A percentile compares a stretch with the other conserved stretches of the same genome.
phyloP scores from a whole-genome alignment of 1,140 invertebrate genomes.

The Lepidurus arcticus region DNA sequence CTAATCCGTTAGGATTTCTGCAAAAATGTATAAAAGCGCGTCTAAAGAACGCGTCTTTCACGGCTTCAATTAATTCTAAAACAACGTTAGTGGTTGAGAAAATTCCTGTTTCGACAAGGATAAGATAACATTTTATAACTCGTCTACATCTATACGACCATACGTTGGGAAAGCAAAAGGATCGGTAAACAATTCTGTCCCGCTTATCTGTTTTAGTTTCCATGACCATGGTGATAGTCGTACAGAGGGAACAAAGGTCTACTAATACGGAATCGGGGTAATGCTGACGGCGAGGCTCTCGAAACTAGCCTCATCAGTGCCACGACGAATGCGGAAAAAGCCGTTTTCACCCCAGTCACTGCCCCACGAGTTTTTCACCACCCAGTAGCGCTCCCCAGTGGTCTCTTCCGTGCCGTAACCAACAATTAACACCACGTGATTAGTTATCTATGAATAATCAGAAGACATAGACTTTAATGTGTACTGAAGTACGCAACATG shows the following conservation, averaged over 20 bases:
- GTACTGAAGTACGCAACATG: too few relatives aligned
- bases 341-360: conserved; percentile 52
- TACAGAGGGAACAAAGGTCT: neutral
- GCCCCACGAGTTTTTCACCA: conserved; percentile 53
- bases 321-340: conserved; percentile 49
- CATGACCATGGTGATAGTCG: too few relatives aligned
- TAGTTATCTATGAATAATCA: conserved; percentile 41
- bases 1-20: neutral
- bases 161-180: too few relatives aligned
- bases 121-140: neutral
- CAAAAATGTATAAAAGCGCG: too few relatives aligned
- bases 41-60: neutral
- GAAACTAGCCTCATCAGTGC: conserved; percentile 50
- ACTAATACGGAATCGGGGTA: conserved; percentile 38
- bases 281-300: conserved; percentile 43
- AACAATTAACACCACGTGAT: conserved; percentile 51
- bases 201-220: too few relatives aligned
- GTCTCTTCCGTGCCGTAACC: conserved; percentile 48
- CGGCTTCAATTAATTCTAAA: neutral
- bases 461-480: neutral
- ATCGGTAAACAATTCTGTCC: too few relatives aligned
- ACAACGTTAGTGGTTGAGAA: neutral
- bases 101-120: neutral
- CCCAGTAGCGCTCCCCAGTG: conserved; percentile 46
- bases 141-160: too few relatives aligned